Evolutionary conservation across 2,797 vertebrate species (phyloP), one percentile per base, ranked within the genome.

Genomic region (Argentina silus): DNA sequence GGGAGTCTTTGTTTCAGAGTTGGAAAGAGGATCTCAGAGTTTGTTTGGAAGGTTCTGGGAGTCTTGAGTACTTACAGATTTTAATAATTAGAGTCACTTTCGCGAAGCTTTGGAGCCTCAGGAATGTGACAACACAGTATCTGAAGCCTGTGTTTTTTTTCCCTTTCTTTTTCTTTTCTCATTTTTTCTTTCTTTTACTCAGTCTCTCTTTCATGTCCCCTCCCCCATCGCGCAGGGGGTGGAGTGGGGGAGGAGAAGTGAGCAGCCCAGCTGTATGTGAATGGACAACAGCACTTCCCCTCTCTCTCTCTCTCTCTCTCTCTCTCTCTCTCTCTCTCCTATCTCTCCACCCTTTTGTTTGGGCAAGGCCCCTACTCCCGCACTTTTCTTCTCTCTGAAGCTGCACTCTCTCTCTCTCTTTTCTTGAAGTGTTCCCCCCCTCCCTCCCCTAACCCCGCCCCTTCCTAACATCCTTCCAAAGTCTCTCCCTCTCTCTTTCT

Each of bases 71-170:
- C 80, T 71, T 78, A 78, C 85, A 83, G 79, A 88, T 90, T 88
- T 88, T 76, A 87, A 86, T 80, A 88, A 93, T 91, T 86, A 89
- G 79, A 91, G 84, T 87, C 85, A 83, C 85, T 92, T 89, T 85
- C 57, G 69, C 85, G 65, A 82, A 76, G 87, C 85, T 86, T 79
- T 73, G 87, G 86, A 88, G 85, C 85, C 80, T 79, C 77, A 81
- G 83, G 89, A 91, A 90, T 90, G 88, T 83, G 80, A 82, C 86
- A 83, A 83, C 86, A 78, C 86, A 78, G 59, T 7, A 47, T 81
- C 61, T 71, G 56, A 67, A 83, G 85, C 85, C 1, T 10, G 80
- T 85, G 75, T 66, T 61, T 71, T 67, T 72, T 72, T 48, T 15
- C 53, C 56, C 67, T 12, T 62, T 60, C 23, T 72, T 63, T 19